Percentiles rank a stretch among this genome's conserved stretches.
Conservation (phyloP, 2,888 invertebrate genomes). For the Patella pellucida region DNA sequence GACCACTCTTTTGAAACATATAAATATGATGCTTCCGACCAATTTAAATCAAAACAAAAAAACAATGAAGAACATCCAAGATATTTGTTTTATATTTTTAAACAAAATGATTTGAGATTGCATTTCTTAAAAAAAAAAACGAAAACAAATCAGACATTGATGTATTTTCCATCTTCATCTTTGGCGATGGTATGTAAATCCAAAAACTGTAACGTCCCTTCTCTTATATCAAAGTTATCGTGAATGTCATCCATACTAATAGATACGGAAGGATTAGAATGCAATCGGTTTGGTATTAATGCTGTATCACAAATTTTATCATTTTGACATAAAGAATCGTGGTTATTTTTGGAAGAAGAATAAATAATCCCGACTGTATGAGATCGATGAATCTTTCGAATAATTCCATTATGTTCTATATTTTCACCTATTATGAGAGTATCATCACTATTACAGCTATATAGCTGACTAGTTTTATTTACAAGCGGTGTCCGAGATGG, state of each 20-base stretch:
- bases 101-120: no score
- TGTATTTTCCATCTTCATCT: background rate
- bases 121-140: no score
- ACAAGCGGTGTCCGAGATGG: conserved; percentile 5
- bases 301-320: background rate
- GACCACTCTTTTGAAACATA: no score
- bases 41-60: no score
- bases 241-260: background rate
- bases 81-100: no score
- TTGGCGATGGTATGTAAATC: background rate
- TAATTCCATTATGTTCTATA: background rate
- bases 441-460: conserved; percentile 13
- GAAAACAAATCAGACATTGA: background rate
- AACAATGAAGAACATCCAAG: no score
- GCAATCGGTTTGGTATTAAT: background rate
- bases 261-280: background rate
- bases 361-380: background rate
- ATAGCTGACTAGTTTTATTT: background rate
- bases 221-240: background rate
- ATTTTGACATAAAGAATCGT: background rate
- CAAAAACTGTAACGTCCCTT: background rate
- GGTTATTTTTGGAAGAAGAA: background rate
- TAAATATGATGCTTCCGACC: no score
- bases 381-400: conserved; percentile 2
- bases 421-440: conserved; percentile 1